phyloP scores from a whole-genome alignment of 2,113 vertebrate genomes.

The Coryphaenoides rupestris region DNA sequence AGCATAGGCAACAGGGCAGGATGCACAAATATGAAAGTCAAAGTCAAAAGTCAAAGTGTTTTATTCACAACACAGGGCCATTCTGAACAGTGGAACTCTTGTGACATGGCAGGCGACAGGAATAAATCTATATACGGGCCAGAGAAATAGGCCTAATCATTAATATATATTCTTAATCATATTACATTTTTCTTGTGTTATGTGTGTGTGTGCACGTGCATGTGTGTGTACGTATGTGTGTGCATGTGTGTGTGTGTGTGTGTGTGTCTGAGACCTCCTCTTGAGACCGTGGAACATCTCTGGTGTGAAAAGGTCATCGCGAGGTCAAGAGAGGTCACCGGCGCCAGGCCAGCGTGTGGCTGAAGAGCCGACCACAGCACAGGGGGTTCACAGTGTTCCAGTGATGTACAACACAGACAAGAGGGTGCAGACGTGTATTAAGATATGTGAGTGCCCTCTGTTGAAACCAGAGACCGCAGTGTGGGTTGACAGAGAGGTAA shows the following conservation, averaged over 20 bases:
- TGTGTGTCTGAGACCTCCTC: background rate
- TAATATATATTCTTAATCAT: no score
- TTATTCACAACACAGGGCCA: no score
- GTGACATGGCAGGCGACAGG: no score
- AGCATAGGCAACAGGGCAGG: no score
- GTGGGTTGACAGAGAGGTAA: constrained; percentile 38
- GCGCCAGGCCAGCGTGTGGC: constrained; percentile 18
- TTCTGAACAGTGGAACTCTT: no score
- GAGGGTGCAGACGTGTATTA: constrained; percentile 60
- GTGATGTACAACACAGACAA: constrained; percentile 53
- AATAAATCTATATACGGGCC: no score
- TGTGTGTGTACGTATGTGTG: constrained; percentile 4
- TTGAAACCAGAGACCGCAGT: constrained; percentile 51
- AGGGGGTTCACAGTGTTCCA: constrained; percentile 45
- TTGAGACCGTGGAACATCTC: constrained; percentile 20
- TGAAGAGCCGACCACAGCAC: constrained; percentile 20
- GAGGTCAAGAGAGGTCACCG: constrained; percentile 47
- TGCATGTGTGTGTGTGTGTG: background rate
- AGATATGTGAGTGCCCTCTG: constrained; percentile 47
- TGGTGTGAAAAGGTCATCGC: constrained; percentile 44
- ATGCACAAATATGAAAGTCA: no score
- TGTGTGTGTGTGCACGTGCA: no score
- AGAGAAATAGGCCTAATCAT: no score
- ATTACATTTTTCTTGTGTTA: no score
- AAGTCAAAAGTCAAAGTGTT: no score